Conservation (phyloP, 2,797 vertebrate genomes). For the Chloroceryle amazona region DNA sequence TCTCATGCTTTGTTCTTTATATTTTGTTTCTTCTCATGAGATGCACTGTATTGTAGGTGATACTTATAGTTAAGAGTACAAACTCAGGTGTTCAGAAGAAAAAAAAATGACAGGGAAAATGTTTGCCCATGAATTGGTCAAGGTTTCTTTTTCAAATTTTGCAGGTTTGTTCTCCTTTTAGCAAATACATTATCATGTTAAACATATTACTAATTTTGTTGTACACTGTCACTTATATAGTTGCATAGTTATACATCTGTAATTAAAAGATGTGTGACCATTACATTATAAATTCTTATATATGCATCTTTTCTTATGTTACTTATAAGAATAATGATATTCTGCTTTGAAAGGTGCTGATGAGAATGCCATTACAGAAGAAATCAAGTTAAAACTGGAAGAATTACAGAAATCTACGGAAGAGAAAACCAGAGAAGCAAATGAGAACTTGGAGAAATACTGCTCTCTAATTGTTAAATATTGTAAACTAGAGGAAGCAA, state of each 20-base stretch:
- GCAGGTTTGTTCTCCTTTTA: not conserved
- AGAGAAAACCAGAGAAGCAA: slow-evolving; percentile 86
- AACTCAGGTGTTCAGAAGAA: not conserved
- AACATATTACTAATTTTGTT: not conserved
- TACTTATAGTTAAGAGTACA: not conserved
- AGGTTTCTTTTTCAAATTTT: not conserved
- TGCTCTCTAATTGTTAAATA: slow-evolving; percentile 87
- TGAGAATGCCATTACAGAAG: slow-evolving; percentile 56
- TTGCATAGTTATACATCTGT: not conserved
- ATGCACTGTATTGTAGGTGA: not conserved
- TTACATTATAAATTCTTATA: not conserved
- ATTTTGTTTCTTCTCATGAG: not conserved
- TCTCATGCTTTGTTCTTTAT: not conserved
- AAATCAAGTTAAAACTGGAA: slow-evolving; percentile 76
- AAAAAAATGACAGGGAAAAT: not conserved
- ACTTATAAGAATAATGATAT: not conserved
- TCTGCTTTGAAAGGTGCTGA: slow-evolving; percentile 65
- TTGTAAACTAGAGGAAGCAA: slow-evolving; percentile 89
- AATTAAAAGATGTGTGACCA: not conserved
- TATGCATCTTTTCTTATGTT: not conserved
- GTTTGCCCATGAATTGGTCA: not conserved
- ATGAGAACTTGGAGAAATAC: slow-evolving; percentile 91
- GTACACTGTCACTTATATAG: not conserved
- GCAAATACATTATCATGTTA: not conserved
- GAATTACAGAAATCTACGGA: slow-evolving; percentile 84